Evolutionary conservation across 2,113 vertebrate genomes (phyloP), one percentile per base, ranked within the genome.

Genomic region (Leucosticte australis): DNA sequence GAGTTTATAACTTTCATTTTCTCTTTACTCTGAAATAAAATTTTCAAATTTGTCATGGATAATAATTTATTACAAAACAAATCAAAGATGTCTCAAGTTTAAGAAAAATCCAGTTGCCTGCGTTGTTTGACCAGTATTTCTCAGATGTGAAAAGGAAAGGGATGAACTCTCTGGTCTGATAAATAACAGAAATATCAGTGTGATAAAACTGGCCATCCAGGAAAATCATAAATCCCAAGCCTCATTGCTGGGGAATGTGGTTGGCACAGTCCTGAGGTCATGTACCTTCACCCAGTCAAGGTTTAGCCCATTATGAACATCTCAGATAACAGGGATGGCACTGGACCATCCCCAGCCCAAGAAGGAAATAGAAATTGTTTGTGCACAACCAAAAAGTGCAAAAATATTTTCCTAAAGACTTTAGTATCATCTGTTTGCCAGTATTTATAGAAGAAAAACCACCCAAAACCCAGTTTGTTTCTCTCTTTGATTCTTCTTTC

Each of bases 401-500:
- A 85, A 83, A 83, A 30, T 71, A 42, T 65, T 83, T 89, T 71
- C 50, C 22, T 59, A 52, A 53, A 68, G 15, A 46, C 70, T 69
- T 79, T 68, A 33, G 13, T 55, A 16, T 82, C 4, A 46, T 96
- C 86, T 81, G 11, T 52, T 80, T 93, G n/a, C 67, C 24, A 39
- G 14, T 77, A 71, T 94, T 96, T 91, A 44, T 26, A 41, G 16
- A 56, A 13, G 3, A 8, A 60, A 37, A 33, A 20, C 5, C 22
- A 13, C 0, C 15, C 11, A 3, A 80, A 74, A 5, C 13, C 31
- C 22, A 16, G 6, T 90, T 94, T 73, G 74, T 75, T 95, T 39
- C 89, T 96, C 52, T 94, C 86, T 96, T 91, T 95, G 79, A 96
- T 26, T 56, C 4, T 42, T 79, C 46, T 95, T 94, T 96, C 91